Conservation (phyloP, 2,113 vertebrate genomes). For the Felis chaus region DNA sequence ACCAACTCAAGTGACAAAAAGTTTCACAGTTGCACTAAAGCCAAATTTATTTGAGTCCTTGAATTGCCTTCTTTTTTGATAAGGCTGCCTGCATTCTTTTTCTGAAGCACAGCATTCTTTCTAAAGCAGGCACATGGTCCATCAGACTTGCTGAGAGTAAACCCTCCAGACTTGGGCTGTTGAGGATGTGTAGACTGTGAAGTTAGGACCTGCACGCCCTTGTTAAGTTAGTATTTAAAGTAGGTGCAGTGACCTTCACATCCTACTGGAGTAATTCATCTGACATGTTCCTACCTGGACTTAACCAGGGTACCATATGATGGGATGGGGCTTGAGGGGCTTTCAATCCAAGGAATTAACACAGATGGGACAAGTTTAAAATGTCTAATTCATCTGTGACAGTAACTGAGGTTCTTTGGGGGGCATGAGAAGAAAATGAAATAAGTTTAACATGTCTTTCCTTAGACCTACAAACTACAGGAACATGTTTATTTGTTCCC, state of each 20-base stretch:
- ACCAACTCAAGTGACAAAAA: not conserved
- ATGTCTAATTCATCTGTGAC: slow-evolving; percentile 1
- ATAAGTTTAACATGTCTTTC: not conserved
- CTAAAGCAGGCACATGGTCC: not conserved
- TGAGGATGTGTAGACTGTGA: not conserved
- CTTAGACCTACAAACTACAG: not conserved
- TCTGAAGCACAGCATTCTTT: not conserved
- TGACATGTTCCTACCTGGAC: not conserved
- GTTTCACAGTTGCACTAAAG: not conserved
- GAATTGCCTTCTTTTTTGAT: slow-evolving; percentile 14
- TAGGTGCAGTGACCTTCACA: not conserved
- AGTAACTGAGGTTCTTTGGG: not conserved
- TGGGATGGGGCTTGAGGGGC: not conserved
- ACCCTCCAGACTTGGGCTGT: not conserved
- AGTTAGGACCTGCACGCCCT: not conserved
- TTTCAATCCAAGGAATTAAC: not conserved
- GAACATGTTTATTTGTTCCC: not conserved
- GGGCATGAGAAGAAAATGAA: not conserved
- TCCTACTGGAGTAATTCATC: not conserved
- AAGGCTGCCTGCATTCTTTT: not conserved
- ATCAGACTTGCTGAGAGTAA: not conserved
- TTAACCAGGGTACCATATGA: not conserved
- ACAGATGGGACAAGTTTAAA: not conserved
- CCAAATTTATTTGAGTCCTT: slow-evolving; percentile 30
- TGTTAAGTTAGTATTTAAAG: not conserved